Evolutionary conservation across 1,140 invertebrate genomes (phyloP).

Genomic region (Diplogasteroides magnus): DNA sequence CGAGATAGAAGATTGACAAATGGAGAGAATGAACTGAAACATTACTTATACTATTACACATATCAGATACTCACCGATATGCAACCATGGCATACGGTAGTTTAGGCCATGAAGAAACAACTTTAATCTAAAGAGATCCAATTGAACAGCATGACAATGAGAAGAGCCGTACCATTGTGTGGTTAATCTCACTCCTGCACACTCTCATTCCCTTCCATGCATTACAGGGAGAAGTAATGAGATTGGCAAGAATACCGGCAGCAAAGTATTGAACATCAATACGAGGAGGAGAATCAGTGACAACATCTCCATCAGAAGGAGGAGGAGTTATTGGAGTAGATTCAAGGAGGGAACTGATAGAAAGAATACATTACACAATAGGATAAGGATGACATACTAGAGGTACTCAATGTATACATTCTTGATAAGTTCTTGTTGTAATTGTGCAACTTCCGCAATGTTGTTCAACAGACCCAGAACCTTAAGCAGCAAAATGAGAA

Average conservation of each 20-base stretch:
- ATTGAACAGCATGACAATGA: no score
- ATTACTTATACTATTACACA: slow-evolving; percentile 3
- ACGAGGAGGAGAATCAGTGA: slow-evolving; percentile 63
- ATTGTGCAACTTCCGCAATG: slow-evolving; percentile 69
- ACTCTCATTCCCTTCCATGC: slow-evolving; percentile 60
- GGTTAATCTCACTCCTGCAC: slow-evolving; percentile 59
- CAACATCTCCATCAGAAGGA: slow-evolving; percentile 37
- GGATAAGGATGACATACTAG: slow-evolving; percentile 49
- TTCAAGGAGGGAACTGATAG: slow-evolving; percentile 15
- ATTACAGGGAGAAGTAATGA: slow-evolving; percentile 60
- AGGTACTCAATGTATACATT: slow-evolving; percentile 64
- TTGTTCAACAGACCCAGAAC: slow-evolving; percentile 62
- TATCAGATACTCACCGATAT: slow-evolving; percentile 61
- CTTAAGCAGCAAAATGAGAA: not conserved
- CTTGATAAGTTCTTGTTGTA: slow-evolving; percentile 65
- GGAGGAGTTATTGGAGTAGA: not conserved
- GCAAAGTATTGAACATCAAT: slow-evolving; percentile 79
- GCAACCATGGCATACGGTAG: slow-evolving; percentile 76
- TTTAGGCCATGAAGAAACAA: slow-evolving; percentile 68
- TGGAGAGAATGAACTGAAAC: slow-evolving; percentile 67
- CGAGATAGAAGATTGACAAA: slow-evolving; percentile 69
- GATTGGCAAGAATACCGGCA: slow-evolving; percentile 73
- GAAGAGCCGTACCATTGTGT: slow-evolving; percentile 62
- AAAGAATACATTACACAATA: slow-evolving; percentile 13
- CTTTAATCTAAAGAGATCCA: slow-evolving; percentile 50